A percentile compares a stretch with the other conserved stretches of the same genome.
Conservation (phyloP, 2,888 invertebrate species). For the Liposcelis brunnea region DNA sequence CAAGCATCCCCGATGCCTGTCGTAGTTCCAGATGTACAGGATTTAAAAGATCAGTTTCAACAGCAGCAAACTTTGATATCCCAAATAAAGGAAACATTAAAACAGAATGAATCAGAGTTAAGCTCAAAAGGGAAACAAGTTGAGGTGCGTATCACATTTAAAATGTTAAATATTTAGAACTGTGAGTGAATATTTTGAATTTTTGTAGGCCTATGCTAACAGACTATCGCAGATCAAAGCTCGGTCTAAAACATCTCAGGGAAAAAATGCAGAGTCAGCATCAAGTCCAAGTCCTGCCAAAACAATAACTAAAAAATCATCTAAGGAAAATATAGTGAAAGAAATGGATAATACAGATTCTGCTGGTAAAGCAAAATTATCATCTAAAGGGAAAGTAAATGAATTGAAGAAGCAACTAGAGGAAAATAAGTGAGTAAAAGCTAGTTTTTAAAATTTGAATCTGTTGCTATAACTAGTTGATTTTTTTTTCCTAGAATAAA, state of each 20-base stretch:
- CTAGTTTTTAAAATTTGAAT: neutral
- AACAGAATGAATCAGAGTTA: neutral
- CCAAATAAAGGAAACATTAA: constrained; percentile 2
- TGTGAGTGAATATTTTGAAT: constrained; percentile 6
- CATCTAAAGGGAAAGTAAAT: constrained; percentile 25
- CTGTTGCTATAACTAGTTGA: neutral
- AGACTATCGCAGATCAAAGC: constrained; percentile 28
- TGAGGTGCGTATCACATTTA: neutral
- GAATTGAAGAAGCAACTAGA: constrained; percentile 25
- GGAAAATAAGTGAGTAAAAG: constrained; percentile 25
- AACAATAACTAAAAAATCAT: constrained; percentile 16
- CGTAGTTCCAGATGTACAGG: constrained; percentile 1
- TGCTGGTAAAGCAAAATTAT: constrained; percentile 16
- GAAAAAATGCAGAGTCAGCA: constrained; percentile 20
- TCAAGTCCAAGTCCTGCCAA: constrained; percentile 17
- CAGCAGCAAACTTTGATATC: neutral
- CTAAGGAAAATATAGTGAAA: constrained; percentile 17
- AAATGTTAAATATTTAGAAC: neutral
- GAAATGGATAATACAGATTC: no score
- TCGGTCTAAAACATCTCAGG: constrained; percentile 23
- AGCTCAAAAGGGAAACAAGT: neutral
- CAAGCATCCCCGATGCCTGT: neutral
- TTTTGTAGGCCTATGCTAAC: constrained; percentile 26
- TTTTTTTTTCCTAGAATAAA: constrained; percentile 15
- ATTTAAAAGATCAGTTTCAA: constrained; percentile 6